Evolutionary conservation across 2,113 vertebrate genomes (phyloP), one percentile per base, ranked within the genome.

Genomic region (Petroica traversi): DNA sequence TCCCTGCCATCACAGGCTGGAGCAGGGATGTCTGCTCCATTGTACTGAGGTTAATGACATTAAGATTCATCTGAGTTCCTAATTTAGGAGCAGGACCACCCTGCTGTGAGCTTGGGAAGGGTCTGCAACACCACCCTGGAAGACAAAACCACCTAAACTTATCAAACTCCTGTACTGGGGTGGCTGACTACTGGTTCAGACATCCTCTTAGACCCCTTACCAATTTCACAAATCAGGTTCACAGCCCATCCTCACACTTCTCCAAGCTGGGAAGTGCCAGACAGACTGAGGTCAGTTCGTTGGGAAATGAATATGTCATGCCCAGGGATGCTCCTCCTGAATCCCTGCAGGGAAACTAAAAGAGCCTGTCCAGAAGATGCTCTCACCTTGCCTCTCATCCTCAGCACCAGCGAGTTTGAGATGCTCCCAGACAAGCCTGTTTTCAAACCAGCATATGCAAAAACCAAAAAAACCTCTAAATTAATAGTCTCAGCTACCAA

Each of bases 31-130:
- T 31, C 59, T 4, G 2, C 41, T 82, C 55, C 62, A 16, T 4
- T 8, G 1, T 24, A 23, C 14, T 9, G 28, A 80, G 38, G 58
- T 76, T 73, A 63, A 62, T 2, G 2, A 29, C 23, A 26, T 7
- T 25, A 33, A 0, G 9, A 49, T 57, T n/a, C 2, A 1, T 25
- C 23, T 0, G 1, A 88, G 23, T 13, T 84, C 55, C 81, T 49
- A 28, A 38, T 18, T 85, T 55, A 59, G 38, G 36, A 86, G 80
- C 48, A 75, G 38, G 29, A 67, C 25, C 55, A 45, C 7, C 14
- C 36, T 63, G n/a, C n/a, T n/a, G n/a, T n/a, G n/a, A n/a, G n/a
- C n/a, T n/a, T n/a, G n/a, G n/a, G n/a, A n/a, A n/a, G n/a, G n/a
- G n/a, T n/a, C n/a, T n/a, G n/a, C n/a, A n/a, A n/a, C n/a, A n/a